phyloP scores from a whole-genome alignment of 1,140 invertebrate genomes.

The Achroia grisella region DNA sequence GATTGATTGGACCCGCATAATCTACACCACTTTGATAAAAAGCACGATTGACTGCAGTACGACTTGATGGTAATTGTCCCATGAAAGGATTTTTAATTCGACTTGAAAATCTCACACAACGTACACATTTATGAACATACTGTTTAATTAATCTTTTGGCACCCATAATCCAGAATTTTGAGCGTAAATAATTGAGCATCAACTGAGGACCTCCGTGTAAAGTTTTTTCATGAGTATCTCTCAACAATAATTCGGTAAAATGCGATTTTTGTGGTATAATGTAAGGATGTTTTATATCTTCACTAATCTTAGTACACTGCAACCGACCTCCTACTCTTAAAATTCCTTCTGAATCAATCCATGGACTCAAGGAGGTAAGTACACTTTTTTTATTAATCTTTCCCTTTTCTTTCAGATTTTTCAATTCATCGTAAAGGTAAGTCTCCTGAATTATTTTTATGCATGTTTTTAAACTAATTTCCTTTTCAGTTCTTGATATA shows the following conservation, averaged over 20 bases:
- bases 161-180: slow-evolving; percentile 1
- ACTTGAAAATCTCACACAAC: not conserved
- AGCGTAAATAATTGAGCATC: slow-evolving; percentile 23
- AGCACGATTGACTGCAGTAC: not conserved
- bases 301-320: no score
- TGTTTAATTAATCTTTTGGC: not conserved
- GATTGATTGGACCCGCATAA: slow-evolving; percentile 17
- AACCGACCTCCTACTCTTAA: slow-evolving; percentile 55
- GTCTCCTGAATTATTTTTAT: no score
- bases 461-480: no score
- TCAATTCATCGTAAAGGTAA: no score
- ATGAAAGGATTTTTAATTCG: not conserved
- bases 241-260: no score
- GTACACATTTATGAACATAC: not conserved
- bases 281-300: slow-evolving; percentile 5
- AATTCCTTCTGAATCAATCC: slow-evolving; percentile 38
- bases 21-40: slow-evolving; percentile 10
- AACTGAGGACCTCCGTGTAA: no score
- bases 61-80: slow-evolving; percentile 1
- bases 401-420: no score
- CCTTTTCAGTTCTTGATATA: no score
- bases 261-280: slow-evolving; percentile 6
- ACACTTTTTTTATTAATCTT: no score
- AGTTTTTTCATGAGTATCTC: no score
- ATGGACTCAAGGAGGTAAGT: no score